Conservation (phyloP, 2,888 invertebrate species). For the Cephonodes hylas region DNA sequence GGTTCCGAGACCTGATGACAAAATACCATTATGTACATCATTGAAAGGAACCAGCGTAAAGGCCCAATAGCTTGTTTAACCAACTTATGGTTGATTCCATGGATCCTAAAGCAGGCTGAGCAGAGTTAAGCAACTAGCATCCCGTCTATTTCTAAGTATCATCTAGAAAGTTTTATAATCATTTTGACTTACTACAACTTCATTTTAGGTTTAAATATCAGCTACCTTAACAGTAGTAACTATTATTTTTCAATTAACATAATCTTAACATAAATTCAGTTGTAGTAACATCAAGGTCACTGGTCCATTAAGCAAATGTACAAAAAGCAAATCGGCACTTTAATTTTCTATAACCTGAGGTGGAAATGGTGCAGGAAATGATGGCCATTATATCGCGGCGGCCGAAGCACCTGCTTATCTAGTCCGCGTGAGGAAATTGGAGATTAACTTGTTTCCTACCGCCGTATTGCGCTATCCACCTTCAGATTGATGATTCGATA, state of each 20-base stretch:
- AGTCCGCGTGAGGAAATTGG: neutral
- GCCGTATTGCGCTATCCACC: neutral
- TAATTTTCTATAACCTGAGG: neutral
- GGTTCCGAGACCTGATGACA: conserved; percentile 84
- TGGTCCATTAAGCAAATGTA: neutral
- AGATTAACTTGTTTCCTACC: neutral
- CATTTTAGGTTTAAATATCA: too few relatives aligned
- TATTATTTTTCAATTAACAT: too few relatives aligned
- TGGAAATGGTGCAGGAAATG: conserved; percentile 1
- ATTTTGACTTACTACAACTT: too few relatives aligned
- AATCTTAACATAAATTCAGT: too few relatives aligned
- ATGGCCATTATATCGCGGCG: neutral
- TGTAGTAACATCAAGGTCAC: neutral
- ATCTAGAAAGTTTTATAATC: too few relatives aligned
- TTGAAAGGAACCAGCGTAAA: too few relatives aligned
- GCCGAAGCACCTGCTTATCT: neutral
- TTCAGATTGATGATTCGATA: neutral
- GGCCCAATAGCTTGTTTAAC: too few relatives aligned
- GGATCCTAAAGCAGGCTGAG: too few relatives aligned
- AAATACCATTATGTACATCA: neutral
- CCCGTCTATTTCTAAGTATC: too few relatives aligned
- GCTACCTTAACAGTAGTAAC: too few relatives aligned
- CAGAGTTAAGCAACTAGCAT: too few relatives aligned
- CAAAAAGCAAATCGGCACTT: neutral
- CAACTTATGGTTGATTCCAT: too few relatives aligned